A percentile compares a stretch with the other conserved stretches of the same genome.
These are phyloP conservation scores for Archaeoteleia sp. DNA, from an alignment of 2,888 invertebrate species.

Conservation along the genomic window DNA sequence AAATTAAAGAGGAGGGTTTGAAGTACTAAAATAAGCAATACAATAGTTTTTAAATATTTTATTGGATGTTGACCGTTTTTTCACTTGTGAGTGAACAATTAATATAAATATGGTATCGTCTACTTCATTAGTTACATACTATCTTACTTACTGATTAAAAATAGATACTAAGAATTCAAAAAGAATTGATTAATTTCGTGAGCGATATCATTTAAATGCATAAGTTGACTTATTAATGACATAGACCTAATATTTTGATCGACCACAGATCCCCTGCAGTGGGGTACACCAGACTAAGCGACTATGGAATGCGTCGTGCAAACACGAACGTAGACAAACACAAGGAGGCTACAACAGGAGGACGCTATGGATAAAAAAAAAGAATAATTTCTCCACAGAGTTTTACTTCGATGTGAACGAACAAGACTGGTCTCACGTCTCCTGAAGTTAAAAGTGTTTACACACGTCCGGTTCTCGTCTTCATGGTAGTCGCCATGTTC, in stretches of 20 bases:
- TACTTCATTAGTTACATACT: no score
- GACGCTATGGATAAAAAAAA: conserved; percentile 43
- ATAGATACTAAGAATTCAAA: no score
- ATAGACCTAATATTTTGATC: conserved; percentile 14
- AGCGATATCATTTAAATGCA: conserved; percentile 4
- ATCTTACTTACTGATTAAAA: no score
- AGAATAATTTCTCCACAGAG: conserved; percentile 56
- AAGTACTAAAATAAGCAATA: no score
- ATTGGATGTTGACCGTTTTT: no score
- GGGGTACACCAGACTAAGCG: conserved; percentile 25
- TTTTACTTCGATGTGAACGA: conserved; percentile 53
- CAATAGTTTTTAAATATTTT: no score
- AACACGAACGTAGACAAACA: conserved; percentile 67
- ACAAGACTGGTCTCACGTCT: conserved; percentile 54
- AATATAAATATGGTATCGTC: no score
- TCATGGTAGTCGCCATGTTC: conserved; percentile 53
- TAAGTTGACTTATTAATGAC: conserved; percentile 6
- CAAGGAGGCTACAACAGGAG: conserved; percentile 59
- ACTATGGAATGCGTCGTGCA: conserved; percentile 67
- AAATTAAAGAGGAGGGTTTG: no score
- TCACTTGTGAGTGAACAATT: no score
- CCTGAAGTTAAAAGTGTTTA: conserved; percentile 66
- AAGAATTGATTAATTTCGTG: background rate
- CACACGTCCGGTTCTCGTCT: conserved; percentile 57
- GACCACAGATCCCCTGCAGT: conserved; percentile 10